These are phyloP conservation scores for Drosophila pallidifrons DNA, from an alignment of 1,140 invertebrate genomes.

Conservation along the genomic window DNA sequence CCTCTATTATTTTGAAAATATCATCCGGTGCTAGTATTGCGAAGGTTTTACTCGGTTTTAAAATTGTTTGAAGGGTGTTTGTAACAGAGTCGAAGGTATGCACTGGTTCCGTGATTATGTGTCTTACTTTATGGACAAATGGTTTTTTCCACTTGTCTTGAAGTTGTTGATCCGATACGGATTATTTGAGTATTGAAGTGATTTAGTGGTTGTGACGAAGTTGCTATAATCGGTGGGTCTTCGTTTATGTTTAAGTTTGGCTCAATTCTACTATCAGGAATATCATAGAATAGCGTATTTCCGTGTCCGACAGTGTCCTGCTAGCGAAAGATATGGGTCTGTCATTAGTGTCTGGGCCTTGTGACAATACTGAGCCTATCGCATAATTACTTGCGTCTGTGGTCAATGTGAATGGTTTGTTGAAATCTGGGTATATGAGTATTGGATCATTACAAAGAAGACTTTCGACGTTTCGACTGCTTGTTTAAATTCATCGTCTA, in stretches of 20 bases:
- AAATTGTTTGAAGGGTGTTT: too few relatives aligned
- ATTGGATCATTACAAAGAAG: slow-evolving; percentile 21
- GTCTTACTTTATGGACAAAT: too few relatives aligned
- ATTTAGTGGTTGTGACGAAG: background rate
- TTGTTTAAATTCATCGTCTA: slow-evolving; percentile 20
- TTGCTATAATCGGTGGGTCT: background rate
- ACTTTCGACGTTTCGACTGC: slow-evolving; percentile 2
- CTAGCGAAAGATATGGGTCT: background rate
- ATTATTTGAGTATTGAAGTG: too few relatives aligned
- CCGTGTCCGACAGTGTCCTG: slow-evolving; percentile 19
- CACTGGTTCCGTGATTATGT: too few relatives aligned
- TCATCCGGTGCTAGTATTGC: too few relatives aligned
- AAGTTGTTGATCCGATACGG: too few relatives aligned
- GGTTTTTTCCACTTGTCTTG: too few relatives aligned
- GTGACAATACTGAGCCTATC: too few relatives aligned
- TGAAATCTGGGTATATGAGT: background rate
- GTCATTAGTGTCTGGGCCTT: too few relatives aligned
- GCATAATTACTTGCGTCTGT: slow-evolving; percentile 10
- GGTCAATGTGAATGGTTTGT: slow-evolving; percentile 21
- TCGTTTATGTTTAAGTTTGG: slow-evolving; percentile 1
- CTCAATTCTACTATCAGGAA: background rate
- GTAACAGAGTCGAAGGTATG: too few relatives aligned
- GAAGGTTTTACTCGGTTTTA: too few relatives aligned
- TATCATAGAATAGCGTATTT: slow-evolving; percentile 22
- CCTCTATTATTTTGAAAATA: too few relatives aligned